Base-by-base conservation (phyloP, 2,888 invertebrate genomes). In the Lagria hirta region DNA sequence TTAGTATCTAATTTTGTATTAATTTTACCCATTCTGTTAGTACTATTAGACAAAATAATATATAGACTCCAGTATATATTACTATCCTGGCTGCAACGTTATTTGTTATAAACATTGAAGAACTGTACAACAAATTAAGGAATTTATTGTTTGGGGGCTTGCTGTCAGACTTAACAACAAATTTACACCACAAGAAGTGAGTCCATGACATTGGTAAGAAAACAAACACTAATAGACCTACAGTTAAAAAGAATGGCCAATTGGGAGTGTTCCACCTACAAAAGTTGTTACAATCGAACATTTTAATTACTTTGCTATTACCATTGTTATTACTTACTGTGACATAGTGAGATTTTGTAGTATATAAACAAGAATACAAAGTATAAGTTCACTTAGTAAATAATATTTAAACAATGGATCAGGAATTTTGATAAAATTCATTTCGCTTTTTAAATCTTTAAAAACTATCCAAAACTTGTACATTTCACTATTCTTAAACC, bases 331-430 rank as follows among this genome's bases (percentile, higher is more conserved):
- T 33, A 70, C 73, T 70, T 70, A 79, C 81, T 70, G 68, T 3
- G 73, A 70, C 49, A 75, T 61, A 16, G 81, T 78, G 18, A 86
- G 64, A 40, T 79, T 73, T 59, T 86, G 83, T 27, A 86, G 78
- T 5, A 79, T 57, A 36, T 81, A 75, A 20, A 81, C 75, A 40
- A 79, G 77, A 7, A 81, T 45, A 24, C 84, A 71, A 10, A 86
- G 75, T 20, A 81, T 61, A 17, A 80, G 70, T 17, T 81, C 76
- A 53, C 80, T 77, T 1, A 81, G 70, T 16, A 86, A 72, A 63
- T 86, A 93, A 66, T 88, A 92, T 66, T 90, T 91, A 62, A 91
- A 88, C 51, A 93, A 77, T 0, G 88, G 86, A 72, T 95, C 94
- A 1, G 85, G 82, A 54, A 88, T 80, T 33, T 78, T 72, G 30